These are phyloP conservation scores for Copidosoma aretas DNA, from an alignment of 2,888 invertebrate genomes.

Conservation along the genomic window DNA sequence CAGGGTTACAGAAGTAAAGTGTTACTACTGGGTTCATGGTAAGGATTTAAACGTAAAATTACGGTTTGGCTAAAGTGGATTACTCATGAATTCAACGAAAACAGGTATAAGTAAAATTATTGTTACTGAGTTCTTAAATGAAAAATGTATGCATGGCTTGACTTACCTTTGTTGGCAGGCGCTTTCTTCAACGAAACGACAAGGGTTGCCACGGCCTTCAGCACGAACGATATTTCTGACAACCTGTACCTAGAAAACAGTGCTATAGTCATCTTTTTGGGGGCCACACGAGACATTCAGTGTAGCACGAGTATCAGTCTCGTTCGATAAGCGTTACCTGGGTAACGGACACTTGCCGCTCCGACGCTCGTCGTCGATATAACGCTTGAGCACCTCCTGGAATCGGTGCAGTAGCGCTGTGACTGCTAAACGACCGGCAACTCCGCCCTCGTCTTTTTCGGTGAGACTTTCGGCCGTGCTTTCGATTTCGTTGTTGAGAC, in stretches of 20 bases:
- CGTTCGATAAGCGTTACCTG: conserved; percentile 65
- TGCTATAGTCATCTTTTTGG: conserved; percentile 45
- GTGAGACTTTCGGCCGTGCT: conserved; percentile 43
- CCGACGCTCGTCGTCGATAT: conserved; percentile 82
- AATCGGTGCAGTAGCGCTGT: conserved; percentile 91
- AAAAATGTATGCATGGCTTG: no score
- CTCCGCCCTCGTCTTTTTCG: conserved; percentile 66
- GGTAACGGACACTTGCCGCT: conserved; percentile 87
- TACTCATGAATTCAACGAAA: conserved; percentile 17
- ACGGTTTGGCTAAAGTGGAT: no score
- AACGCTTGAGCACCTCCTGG: conserved; percentile 88
- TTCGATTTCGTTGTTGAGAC: conserved; percentile 64
- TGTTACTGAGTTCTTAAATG: no score
- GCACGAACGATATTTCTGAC: conserved; percentile 94
- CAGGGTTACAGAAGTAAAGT: no score
- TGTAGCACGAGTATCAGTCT: not conserved
- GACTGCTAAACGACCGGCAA: conserved; percentile 82
- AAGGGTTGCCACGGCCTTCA: conserved; percentile 92
- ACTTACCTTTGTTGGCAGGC: conserved; percentile 80
- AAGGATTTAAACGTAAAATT: conserved; percentile 17
- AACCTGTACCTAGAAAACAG: conserved; percentile 77
- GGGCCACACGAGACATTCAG: not conserved
- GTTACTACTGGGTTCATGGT: no score
- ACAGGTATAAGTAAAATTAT: no score
- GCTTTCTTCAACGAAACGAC: conserved; percentile 92